Percentiles rank a stretch among this genome's conserved stretches.
These are phyloP conservation scores for Drosophila malerkotliana DNA, from an alignment of 1,140 invertebrate species.

Conservation along the genomic window DNA sequence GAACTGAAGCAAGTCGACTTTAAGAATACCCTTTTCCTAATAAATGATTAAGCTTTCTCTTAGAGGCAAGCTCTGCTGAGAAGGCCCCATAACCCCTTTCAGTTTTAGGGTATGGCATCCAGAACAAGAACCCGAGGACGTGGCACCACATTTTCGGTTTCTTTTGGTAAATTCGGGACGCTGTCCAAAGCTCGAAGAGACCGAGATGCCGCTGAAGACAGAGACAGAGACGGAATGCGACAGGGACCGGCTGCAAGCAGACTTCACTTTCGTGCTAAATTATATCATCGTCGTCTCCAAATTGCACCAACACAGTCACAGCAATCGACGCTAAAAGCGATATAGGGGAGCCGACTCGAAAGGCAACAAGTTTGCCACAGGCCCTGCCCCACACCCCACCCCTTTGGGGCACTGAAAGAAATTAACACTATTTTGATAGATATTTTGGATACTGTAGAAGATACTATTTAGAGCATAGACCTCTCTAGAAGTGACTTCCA, in stretches of 20 bases:
- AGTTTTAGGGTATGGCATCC: neutral
- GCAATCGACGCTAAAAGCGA: slow-evolving; percentile 41
- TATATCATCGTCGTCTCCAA: slow-evolving; percentile 76
- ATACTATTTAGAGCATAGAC: too few relatives aligned
- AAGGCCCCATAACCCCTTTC: neutral
- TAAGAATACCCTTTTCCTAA: neutral
- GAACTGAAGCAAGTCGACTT: neutral
- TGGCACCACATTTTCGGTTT: slow-evolving; percentile 62
- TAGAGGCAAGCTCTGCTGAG: neutral
- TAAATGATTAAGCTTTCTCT: neutral
- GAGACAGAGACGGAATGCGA: slow-evolving; percentile 22
- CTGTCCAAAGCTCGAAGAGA: slow-evolving; percentile 12
- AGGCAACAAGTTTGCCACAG: slow-evolving; percentile 74
- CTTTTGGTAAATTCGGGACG: slow-evolving; percentile 65
- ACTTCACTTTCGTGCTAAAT: slow-evolving; percentile 80
- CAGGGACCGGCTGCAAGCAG: slow-evolving; percentile 70
- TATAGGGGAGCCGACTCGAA: slow-evolving; percentile 49
- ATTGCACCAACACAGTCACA: slow-evolving; percentile 44
- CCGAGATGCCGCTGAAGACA: slow-evolving; percentile 7
- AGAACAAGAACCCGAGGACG: slow-evolving; percentile 26
- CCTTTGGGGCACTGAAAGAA: slow-evolving; percentile 11
- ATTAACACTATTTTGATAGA: neutral
- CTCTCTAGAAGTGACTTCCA: neutral
- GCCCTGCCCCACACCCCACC: slow-evolving; percentile 21
- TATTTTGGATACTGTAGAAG: neutral